phyloP scores from a whole-genome alignment of 2,797 vertebrate species.

The Sebastes matsubarae region DNA sequence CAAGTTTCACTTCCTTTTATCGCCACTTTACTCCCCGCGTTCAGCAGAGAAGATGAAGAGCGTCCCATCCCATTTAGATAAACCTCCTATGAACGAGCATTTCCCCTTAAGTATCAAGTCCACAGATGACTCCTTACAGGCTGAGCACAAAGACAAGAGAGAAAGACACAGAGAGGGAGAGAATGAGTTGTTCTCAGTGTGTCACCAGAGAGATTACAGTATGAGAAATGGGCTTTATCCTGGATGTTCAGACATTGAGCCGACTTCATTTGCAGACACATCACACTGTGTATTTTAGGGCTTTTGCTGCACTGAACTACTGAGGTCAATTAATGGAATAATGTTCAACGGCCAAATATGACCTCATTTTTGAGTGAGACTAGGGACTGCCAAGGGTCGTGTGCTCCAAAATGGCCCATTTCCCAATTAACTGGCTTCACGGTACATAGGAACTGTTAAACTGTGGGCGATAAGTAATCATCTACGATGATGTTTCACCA shows the following conservation, averaged over 20 bases:
- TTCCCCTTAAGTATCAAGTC: constrained; percentile 46
- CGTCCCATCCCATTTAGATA: constrained; percentile 44
- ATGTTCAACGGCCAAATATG: constrained; percentile 33
- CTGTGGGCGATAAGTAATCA: constrained; percentile 23
- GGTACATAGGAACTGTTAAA: constrained; percentile 13
- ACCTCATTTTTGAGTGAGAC: constrained; percentile 27
- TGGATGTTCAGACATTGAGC: constrained; percentile 26
- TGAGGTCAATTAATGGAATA: constrained; percentile 28
- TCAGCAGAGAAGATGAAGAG: constrained; percentile 55
- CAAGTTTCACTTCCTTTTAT: constrained; percentile 42
- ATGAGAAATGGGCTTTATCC: constrained; percentile 23
- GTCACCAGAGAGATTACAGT: constrained; percentile 36
- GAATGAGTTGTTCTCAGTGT: constrained; percentile 37
- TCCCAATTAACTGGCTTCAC: constrained; percentile 32
- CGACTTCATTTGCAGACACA: constrained; percentile 24
- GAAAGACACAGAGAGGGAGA: constrained; percentile 38
- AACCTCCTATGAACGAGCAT: constrained; percentile 35
- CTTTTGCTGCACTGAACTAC: constrained; percentile 3
- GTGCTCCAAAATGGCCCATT: constrained; percentile 5
- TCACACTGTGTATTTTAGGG: constrained; percentile 9
- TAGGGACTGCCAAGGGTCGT: not conserved
- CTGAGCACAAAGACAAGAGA: constrained; percentile 75
- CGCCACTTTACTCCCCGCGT: constrained; percentile 27
- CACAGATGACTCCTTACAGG: constrained; percentile 65
- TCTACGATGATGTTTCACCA: constrained; percentile 11